Percentiles rank a stretch among this genome's conserved stretches.
phyloP scores from a whole-genome alignment of 1,140 invertebrate genomes.

The Drosophila nannoptera region DNA sequence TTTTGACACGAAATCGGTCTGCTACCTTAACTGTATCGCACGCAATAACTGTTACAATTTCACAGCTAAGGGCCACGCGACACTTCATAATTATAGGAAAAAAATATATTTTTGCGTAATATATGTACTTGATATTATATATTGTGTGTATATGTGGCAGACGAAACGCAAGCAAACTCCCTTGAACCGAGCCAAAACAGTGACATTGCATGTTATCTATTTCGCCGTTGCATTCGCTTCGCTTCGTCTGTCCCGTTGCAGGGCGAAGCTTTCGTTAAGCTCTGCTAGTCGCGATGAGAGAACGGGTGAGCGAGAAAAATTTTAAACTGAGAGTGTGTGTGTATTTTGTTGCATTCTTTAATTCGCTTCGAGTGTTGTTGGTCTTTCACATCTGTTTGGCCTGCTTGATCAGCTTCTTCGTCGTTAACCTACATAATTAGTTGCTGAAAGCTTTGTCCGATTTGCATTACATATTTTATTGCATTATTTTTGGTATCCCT shows the following conservation, averaged over 20 bases:
- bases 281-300: conserved; percentile 24
- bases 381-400: conserved; percentile 13
- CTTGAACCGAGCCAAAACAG: conserved; percentile 27
- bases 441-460: conserved; percentile 1
- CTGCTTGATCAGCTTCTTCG: conserved; percentile 25
- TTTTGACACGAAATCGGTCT: conserved; percentile 22
- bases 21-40: conserved; percentile 4
- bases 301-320: no score
- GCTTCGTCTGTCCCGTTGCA: conserved; percentile 32
- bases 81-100: background rate
- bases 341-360: conserved; percentile 1
- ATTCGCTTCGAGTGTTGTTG: conserved; percentile 5
- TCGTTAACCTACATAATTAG: conserved; percentile 27
- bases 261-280: conserved; percentile 66
- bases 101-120: no score
- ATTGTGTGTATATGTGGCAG: background rate
- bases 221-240: background rate
- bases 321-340: background rate
- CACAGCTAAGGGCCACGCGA: conserved; percentile 14
- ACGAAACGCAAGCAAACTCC: conserved; percentile 17
- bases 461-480: no score
- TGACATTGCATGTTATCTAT: background rate
- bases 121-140: no score
- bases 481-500: no score
- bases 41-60: conserved; percentile 13